Evolutionary conservation across 2,888 invertebrate species (phyloP), one percentile per base, ranked within the genome.

Genomic region (Hartigia nigra): DNA sequence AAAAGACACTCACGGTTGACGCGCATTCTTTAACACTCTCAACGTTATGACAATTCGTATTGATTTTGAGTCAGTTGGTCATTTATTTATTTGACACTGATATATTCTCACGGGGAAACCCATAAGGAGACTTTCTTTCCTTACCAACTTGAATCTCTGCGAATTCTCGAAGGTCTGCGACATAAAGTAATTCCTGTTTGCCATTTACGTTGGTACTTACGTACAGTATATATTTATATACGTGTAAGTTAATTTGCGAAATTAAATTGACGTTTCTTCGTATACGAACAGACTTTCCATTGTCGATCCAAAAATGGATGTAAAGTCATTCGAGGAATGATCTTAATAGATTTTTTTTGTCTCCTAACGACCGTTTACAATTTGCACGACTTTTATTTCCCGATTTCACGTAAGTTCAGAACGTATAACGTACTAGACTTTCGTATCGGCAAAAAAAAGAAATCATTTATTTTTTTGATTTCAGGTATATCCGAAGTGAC

Each of bases 401-500:
- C 5, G 9, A 23, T 23, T 23, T 23, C 23, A 55, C 14, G 55
- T 23, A 55, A 0, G 9, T 55, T 2, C 2, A 23, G 23, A 23
- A 5, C 9, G 1, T 55, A 55, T 55, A 9, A 5, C 9, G 14
- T 9, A 55, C 14, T 5, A 23, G 23, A 23, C 55, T 9, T 0
- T 55, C 5, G 55, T 55, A 55, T 55, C 23, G 55, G 23, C 9
- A 9, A 55, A 23, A 23, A 1, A 55, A 55, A 23, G 23, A 23
- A 9, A 55, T 55, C 0, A 55, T 55, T 55, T 9, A 55, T 55
- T 55, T 55, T 55, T 2, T 9, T 55, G 55, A 36, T 84, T 87
- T 1, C 89, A 95, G 95, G 96, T 12, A 94, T 97, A 89, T 95
- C 96, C 0, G 97, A 97, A 92, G 97, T 97, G 9, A 96, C 97